Base-by-base conservation (phyloP, 2,113 vertebrate species). In the Proterorhinus semilunaris region DNA sequence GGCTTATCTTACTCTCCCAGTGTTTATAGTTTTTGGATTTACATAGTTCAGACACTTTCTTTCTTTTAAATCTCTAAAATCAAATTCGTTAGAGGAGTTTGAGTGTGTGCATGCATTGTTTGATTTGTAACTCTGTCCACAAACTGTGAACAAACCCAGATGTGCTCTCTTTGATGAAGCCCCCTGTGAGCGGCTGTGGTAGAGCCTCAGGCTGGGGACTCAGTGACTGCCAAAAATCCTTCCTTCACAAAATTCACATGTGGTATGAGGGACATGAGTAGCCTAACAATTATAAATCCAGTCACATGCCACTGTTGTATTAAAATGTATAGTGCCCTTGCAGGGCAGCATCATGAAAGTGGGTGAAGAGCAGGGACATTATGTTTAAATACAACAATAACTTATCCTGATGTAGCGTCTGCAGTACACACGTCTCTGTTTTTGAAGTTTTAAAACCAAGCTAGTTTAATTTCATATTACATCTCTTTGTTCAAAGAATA, bases 81-180 rank as follows among this genome's bases (percentile, higher is more conserved):
- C 11, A 6, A n/a, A 45, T 45, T 9, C 16, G 42, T 13, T 13
- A n/a, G 36, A 15, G 7, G 13, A 13, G 42, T 5, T 44, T 16
- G 42, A 44, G 58, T 7, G 6, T 4, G 52, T 2, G 62, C 12
- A 63, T 48, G 44, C 65, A 54, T 8, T 50, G 27, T 69, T 47
- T 66, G 42, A 59, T 71, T 51, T 63, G 46, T 52, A 27, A 63
- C 36, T 46, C 21, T 12, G n/a, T 57, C 13, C 42, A n/a, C 42
- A 61, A 15, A 61, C 58, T 61, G 58, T 61, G 58, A 61, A 61
- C 58, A 61, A 61, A 61, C 58, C 58, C 58, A 61, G 58, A 61
- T 61, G 58, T 61, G 58, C 42, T 44, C 7, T 61, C 36, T 61
- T 61, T 61, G 58, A 49, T 53, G 54, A 9, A 49, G 45, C 7